Base-by-base conservation (phyloP, 2,113 vertebrate genomes). In the Canis aureus region DNA sequence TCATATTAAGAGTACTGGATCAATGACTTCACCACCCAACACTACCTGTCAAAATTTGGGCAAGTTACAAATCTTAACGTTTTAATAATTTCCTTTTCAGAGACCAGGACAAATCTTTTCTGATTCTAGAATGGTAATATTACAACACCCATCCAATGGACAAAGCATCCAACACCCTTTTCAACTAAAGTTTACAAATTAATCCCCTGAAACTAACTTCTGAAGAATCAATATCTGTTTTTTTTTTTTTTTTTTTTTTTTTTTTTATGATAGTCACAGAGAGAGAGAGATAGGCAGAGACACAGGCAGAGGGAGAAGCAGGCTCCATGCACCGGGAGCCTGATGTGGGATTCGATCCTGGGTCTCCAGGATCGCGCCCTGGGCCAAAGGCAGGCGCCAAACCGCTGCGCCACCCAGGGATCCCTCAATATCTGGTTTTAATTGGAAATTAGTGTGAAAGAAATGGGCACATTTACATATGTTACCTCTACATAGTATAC, bases 361-460 rank as follows among this genome's bases (percentile, higher is more conserved):
- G 35, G 35, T 35, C 35, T 35, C 35, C 35, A 35, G 35, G 35
- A 35, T 35, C 35, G 35, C 35, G 35, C 35, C 35, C 35, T 35
- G 35, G 35, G 35, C 35, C 35, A 35, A 35, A 35, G 35, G 35
- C 35, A 35, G 35, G 35, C 35, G 35, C 35, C 35, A 35, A 35
- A 35, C 35, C 35, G 35, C 35, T 35, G 35, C 35, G 35, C 35
- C 35, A 35, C 35, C 35, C 35, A 35, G 35, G 35, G 35, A 35
- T 35, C 35, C 35, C 35, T 95, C 86, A 95, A 3, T 76, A 85
- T 69, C 43, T 80, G 8, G 11, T 59, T 86, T 66, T 67, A 92
- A 32, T 4, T 92, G 66, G 64, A 96, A 97, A 95, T 89, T 29
- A 94, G 69, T 32, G 8, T 53, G 27, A 88, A 88, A 97, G 73